These are phyloP conservation scores for Patiria pectinifera DNA, from an alignment of 53 echinoderm and acorn worm species.

Conservation along the genomic window DNA sequence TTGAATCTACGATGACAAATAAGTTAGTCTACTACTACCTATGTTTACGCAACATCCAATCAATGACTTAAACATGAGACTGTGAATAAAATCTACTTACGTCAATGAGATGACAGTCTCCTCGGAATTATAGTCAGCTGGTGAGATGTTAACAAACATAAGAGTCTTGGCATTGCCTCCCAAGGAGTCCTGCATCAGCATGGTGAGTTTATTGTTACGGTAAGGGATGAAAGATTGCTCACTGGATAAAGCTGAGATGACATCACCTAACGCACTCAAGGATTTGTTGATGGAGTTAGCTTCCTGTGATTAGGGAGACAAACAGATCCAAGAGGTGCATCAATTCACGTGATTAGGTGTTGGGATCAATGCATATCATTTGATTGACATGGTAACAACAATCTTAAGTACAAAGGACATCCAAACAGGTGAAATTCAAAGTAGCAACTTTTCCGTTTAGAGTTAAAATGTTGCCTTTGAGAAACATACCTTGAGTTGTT, in stretches of 20 bases:
- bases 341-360: too few relatives aligned
- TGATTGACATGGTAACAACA: too few relatives aligned
- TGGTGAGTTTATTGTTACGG: constrained; percentile 97
- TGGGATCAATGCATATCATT: too few relatives aligned
- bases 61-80: not conserved
- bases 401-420: too few relatives aligned
- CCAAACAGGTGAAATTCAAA: too few relatives aligned
- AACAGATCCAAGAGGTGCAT: not conserved
- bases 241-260: constrained; percentile 94
- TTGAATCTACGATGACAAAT: not conserved
- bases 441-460: too few relatives aligned
- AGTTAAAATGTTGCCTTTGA: too few relatives aligned
- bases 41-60: not conserved
- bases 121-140: constrained; percentile 96
- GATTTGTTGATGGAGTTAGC: constrained; percentile 99
- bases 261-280: constrained; percentile 93
- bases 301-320: constrained; percentile 69
- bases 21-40: too few relatives aligned
- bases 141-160: constrained; percentile 98
- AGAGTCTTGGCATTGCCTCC: constrained; percentile 97
- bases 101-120: constrained; percentile 93
- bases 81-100: constrained; percentile 60
- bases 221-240: constrained; percentile 99
- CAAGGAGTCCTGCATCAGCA: constrained; percentile 98
- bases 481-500: constrained; percentile 86